Evolutionary conservation across 1,140 invertebrate species (phyloP).

Genomic region (Thaumetopoea pityocampa): DNA sequence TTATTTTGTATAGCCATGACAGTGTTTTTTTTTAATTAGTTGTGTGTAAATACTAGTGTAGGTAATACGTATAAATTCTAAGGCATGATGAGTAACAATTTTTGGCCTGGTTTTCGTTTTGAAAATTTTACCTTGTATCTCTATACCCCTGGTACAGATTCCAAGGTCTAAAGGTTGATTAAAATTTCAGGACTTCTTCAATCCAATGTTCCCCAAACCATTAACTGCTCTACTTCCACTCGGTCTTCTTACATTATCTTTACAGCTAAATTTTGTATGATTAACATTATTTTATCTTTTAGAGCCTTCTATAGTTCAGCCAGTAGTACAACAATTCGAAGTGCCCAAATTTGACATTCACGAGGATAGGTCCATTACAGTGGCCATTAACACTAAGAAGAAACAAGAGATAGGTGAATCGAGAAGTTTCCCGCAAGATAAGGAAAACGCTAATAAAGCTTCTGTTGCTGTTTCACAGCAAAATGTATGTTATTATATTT

Average conservation of each 20-base stretch:
- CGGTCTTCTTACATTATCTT: neutral
- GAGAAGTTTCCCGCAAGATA: slow-evolving; percentile 48
- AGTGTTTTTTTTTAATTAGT: no score
- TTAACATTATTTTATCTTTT: slow-evolving; percentile 21
- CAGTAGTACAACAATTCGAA: slow-evolving; percentile 60
- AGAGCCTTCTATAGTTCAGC: slow-evolving; percentile 64
- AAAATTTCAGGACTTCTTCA: no score
- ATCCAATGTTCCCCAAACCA: no score
- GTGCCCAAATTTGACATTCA: slow-evolving; percentile 77
- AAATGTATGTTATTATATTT: slow-evolving; percentile 33
- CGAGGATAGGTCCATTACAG: slow-evolving; percentile 78
- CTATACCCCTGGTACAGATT: no score
- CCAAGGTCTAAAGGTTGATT: no score
- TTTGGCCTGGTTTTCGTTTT: no score
- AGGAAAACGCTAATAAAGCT: slow-evolving; percentile 59
- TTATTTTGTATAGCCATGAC: no score
- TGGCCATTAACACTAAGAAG: slow-evolving; percentile 67
- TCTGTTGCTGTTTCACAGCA: slow-evolving; percentile 31
- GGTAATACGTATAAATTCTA: no score
- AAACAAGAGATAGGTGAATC: slow-evolving; percentile 40
- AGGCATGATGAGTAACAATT: no score
- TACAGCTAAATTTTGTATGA: neutral
- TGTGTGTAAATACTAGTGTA: no score
- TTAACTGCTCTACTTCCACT: no score
- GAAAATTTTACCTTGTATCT: no score